phyloP scores from a whole-genome alignment of 1,140 invertebrate genomes.

The Zaprionus lachaisei region DNA sequence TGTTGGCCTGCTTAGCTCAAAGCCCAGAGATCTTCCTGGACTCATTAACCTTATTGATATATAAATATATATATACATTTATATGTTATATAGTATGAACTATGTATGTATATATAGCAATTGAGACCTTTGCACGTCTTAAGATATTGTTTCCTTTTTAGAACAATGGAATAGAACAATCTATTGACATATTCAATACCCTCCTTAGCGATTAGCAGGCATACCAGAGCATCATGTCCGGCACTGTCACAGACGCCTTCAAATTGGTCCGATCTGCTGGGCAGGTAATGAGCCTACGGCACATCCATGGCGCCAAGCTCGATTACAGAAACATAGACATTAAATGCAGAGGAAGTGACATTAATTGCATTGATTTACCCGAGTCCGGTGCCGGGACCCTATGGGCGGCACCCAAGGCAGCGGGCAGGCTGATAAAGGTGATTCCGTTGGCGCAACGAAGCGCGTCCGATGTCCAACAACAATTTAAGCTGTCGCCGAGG shows the following conservation, averaged over 20 bases:
- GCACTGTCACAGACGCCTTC: constrained; percentile 15
- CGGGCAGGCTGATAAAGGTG: constrained; percentile 56
- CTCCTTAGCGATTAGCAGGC: constrained; percentile 4
- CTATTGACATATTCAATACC: background rate
- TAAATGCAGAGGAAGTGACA: constrained; percentile 80
- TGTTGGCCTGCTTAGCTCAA: too few species aligned
- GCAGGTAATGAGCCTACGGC: constrained; percentile 3
- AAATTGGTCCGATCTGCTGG: constrained; percentile 7
- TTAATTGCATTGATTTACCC: constrained; percentile 79
- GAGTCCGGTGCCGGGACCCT: constrained; percentile 22
- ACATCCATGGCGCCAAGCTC: constrained; percentile 64
- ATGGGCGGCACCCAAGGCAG: constrained; percentile 9
- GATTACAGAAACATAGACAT: constrained; percentile 79
- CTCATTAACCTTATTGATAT: too few species aligned
- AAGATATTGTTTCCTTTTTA: background rate
- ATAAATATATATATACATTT: too few species aligned
- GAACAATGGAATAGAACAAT: background rate
- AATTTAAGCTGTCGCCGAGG: constrained; percentile 1
- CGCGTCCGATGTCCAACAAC: background rate
- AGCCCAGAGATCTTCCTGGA: too few species aligned
- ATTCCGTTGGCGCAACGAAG: background rate
- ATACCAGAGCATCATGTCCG: constrained; percentile 21
- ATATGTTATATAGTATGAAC: too few species aligned
- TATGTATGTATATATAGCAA: too few species aligned
- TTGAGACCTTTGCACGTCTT: too few species aligned